phyloP scores from a whole-genome alignment of 2,888 invertebrate genomes.

The Sphaerophoria taeniata region DNA sequence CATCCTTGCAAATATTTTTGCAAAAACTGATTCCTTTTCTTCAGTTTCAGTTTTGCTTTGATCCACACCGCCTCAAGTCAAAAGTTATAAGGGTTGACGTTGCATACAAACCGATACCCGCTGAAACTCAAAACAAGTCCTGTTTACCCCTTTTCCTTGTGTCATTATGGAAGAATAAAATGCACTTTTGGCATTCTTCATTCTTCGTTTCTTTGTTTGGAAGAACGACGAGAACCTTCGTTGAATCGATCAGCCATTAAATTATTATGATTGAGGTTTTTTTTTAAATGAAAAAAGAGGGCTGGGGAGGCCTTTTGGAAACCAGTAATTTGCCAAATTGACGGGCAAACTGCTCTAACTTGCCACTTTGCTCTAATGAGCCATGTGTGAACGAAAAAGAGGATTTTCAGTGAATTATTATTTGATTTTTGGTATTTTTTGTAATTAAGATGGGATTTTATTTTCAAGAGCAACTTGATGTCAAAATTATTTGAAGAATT shows the following conservation, averaged over 20 bases:
- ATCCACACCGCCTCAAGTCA: constrained; percentile 50
- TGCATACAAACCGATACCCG: constrained; percentile 2
- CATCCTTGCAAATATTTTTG: constrained; percentile 72
- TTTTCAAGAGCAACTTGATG: constrained; percentile 56
- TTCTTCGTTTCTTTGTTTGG: constrained; percentile 29
- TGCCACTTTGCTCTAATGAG: constrained; percentile 45
- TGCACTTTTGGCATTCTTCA: constrained; percentile 57
- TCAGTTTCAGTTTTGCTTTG: constrained; percentile 33
- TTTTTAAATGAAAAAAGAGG: neutral
- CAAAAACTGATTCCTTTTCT: constrained; percentile 67
- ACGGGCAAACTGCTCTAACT: constrained; percentile 44
- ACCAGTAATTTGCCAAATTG: constrained; percentile 72
- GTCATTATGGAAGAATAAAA: constrained; percentile 15
- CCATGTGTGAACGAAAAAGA: constrained; percentile 43
- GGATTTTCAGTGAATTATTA: constrained; percentile 25
- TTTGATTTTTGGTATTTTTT: constrained; percentile 31
- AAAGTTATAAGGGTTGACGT: constrained; percentile 50
- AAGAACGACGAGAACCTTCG: constrained; percentile 25
- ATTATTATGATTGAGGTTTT: constrained; percentile 72
- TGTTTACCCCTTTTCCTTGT: constrained; percentile 43
- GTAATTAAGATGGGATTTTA: constrained; percentile 30
- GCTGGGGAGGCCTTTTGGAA: constrained; percentile 40
- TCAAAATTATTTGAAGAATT: constrained; percentile 53
- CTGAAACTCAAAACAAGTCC: neutral
- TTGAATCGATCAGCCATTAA: constrained; percentile 62